These are phyloP conservation scores for Seira musarum DNA, from an alignment of 2,888 invertebrate species.

Conservation along the genomic window DNA sequence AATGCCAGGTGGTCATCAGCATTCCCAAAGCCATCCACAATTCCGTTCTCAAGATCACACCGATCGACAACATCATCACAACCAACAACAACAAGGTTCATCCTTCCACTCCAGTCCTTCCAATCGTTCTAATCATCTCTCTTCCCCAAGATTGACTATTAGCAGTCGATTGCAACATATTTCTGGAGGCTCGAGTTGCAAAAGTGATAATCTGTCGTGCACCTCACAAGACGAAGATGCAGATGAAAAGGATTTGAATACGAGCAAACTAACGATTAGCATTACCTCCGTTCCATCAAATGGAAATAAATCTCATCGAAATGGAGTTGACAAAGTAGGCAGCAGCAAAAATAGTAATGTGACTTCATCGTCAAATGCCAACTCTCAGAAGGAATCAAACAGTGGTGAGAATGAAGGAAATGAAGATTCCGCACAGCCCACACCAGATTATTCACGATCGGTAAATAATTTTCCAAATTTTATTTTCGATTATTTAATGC, in stretches of 20 bases:
- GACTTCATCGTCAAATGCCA: not conserved
- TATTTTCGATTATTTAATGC: no score
- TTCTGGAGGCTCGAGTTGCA: slow-evolving; percentile 1
- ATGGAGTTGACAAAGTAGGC: not conserved
- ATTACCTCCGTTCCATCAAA: not conserved
- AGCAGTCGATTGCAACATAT: slow-evolving; percentile 8
- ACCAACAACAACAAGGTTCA: slow-evolving; percentile 41
- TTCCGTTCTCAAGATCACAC: not conserved
- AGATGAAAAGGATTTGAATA: not conserved
- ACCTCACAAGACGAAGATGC: not conserved
- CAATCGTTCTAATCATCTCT: slow-evolving; percentile 23
- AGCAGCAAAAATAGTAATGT: not conserved
- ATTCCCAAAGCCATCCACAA: slow-evolving; percentile 24
- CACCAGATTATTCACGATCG: not conserved
- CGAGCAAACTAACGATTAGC: not conserved
- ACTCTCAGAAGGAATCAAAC: not conserved
- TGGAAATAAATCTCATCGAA: not conserved
- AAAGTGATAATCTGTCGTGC: not conserved
- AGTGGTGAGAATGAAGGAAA: not conserved
- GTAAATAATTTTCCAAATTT: no score
- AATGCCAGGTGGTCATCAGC: slow-evolving; percentile 13
- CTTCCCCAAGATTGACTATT: slow-evolving; percentile 38
- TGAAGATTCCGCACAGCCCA: not conserved
- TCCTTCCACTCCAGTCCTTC: slow-evolving; percentile 24
- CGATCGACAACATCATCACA: slow-evolving; percentile 19